Base-by-base conservation (phyloP, 37 sponge, comb jelly and placozoan genomes). In the Haliclona indistincta region DNA sequence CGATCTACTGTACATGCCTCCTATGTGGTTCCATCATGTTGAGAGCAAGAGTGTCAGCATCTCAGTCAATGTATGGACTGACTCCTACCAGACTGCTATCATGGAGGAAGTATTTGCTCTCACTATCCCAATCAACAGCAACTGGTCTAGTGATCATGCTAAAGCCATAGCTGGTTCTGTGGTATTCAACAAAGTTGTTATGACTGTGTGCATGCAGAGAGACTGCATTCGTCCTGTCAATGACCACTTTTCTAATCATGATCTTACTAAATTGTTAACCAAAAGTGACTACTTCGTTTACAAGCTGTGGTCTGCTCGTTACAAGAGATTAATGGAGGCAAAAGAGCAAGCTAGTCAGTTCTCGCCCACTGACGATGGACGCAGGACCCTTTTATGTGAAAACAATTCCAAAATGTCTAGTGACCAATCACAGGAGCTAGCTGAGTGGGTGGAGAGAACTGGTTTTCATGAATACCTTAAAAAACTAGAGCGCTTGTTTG, bases 31-130 rank as follows among this genome's bases (percentile, higher is more conserved):
- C 51, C 94, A 93, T 39, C 73, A 88, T 20, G 94, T 93, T 41
- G 94, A 93, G 64, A 64, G 90, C 0, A 20, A 85, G 44, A 78
- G 70, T 51, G 64, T 81, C 54, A 93, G 94, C 64, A 89, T 93
- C 11, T 88, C 94, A 15, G 94, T 93, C 47, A 93, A 93, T 54
- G 90, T 89, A 32, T 93, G 94, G 94, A 93, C 94, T 22, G 90
- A 86, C 63, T 81, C 94, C 29, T 23, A 52, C 26, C 92, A 91
- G 43, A 73, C 88, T 11, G 28, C 68, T 15, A 4, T 71, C 22
- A 56, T 83, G 76, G 64, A 74, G 53, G 36, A 64, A 20, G 42
- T 86, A 25, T 91, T 91, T 69, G 38, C 63, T 38, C 20, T 80
- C 4, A 56, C 79, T 0, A 20, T 83, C 1, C 90, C 90, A 29